A percentile compares a stretch with the other conserved stretches of the same genome.
phyloP scores from a whole-genome alignment of 2,888 invertebrate species.

The Rhingia campestris region DNA sequence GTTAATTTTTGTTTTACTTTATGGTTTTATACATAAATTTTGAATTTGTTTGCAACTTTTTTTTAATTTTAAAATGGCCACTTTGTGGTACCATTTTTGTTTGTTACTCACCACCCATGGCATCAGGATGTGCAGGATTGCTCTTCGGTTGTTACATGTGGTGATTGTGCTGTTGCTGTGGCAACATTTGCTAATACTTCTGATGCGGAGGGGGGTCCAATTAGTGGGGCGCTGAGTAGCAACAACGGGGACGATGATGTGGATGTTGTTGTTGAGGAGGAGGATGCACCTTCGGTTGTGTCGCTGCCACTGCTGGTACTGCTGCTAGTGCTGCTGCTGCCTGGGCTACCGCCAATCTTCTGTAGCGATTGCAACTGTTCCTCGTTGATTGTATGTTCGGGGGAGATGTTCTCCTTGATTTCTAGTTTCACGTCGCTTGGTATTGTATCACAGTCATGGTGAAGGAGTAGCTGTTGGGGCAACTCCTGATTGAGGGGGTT shows the following conservation, averaged over 20 bases:
- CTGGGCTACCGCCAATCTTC: constrained; percentile 76
- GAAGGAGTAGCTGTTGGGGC: constrained; percentile 63
- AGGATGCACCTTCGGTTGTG: constrained; percentile 63
- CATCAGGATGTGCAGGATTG: constrained; percentile 71
- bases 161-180: constrained; percentile 58
- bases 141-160: constrained; percentile 66
- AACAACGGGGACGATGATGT: constrained; percentile 74
- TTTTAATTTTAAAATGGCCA: constrained; percentile 18
- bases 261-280: constrained; percentile 55
- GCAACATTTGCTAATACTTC: constrained; percentile 49
- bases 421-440: constrained; percentile 85
- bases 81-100: constrained; percentile 7
- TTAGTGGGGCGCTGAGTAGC: constrained; percentile 75
- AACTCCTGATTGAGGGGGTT: constrained; percentile 58
- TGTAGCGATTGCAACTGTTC: constrained; percentile 79
- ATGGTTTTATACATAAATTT: constrained; percentile 58
- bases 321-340: constrained; percentile 69
- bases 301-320: constrained; percentile 64
- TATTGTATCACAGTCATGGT: constrained; percentile 82
- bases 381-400: constrained; percentile 84
- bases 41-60: constrained; percentile 27
- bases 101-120: constrained; percentile 65
- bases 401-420: constrained; percentile 86
- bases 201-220: constrained; percentile 43
- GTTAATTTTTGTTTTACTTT: constrained; percentile 21